Percentiles rank a stretch among this genome's conserved stretches.
Evolutionary conservation across 2,797 vertebrate species (phyloP).

Genomic region (Streptopelia turtur): DNA sequence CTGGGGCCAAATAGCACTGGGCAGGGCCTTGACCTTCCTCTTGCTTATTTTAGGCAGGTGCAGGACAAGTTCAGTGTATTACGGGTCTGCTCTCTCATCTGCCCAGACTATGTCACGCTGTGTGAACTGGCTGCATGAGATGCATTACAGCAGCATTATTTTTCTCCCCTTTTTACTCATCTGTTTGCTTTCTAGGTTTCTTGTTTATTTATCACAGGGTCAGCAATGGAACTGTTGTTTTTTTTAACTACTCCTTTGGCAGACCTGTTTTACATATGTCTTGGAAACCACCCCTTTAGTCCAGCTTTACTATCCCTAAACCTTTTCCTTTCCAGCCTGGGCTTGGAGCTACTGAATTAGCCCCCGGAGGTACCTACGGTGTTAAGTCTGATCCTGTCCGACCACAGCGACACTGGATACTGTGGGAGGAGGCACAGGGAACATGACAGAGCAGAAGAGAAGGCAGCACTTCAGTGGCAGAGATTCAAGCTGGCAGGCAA

Average conservation of each 20-base stretch:
- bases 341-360: neutral
- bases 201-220: neutral
- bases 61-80: neutral
- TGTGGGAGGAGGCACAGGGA: neutral
- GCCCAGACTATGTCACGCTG: neutral
- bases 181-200: neutral
- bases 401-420: neutral
- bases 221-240: neutral
- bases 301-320: neutral
- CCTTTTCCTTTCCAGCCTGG: neutral
- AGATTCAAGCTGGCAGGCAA: neutral
- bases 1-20: neutral
- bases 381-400: neutral
- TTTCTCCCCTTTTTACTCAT: neutral
- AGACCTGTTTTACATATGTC: neutral
- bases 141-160: neutral
- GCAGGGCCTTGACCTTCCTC: neutral
- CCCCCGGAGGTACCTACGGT: neutral
- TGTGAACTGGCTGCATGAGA: neutral
- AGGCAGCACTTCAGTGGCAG: neutral
- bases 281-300: neutral
- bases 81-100: neutral
- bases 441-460: neutral
- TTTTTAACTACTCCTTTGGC: neutral
- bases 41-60: neutral